phyloP scores from a whole-genome alignment of 2,113 vertebrate species.

The Hippocampus zosterae region DNA sequence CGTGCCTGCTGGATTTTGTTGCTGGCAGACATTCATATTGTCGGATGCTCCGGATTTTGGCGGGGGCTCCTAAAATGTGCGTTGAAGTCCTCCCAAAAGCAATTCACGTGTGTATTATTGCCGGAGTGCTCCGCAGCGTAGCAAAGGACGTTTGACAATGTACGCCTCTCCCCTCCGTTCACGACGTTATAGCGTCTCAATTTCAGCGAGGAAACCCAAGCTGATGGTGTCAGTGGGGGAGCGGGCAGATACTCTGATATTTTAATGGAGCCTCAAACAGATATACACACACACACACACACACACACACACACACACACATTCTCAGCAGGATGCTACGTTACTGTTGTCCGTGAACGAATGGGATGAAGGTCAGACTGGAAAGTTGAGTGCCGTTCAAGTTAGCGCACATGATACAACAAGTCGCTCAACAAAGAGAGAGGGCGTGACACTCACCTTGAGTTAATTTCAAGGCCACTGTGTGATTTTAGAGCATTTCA shows the following conservation, averaged over 20 bases:
- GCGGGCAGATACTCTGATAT: constrained; percentile 50
- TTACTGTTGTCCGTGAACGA: constrained; percentile 3
- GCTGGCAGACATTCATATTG: no score
- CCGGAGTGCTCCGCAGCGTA: neutral
- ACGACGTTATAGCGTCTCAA: constrained; percentile 36
- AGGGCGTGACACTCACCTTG: neutral
- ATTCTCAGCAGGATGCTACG: constrained; percentile 11
- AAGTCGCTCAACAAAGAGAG: neutral
- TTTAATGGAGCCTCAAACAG: constrained; percentile 52
- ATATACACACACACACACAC: neutral
- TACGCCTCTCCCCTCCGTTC: constrained; percentile 10
- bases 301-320: neutral
- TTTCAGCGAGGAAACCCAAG: constrained; percentile 62
- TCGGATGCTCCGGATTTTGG: neutral
- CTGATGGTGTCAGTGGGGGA: constrained; percentile 45
- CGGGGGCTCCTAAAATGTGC: no score
- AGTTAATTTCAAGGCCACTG: neutral
- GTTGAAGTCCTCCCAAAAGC: neutral
- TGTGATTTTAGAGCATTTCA: no score
- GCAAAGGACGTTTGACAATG: neutral
- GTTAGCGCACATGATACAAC: neutral
- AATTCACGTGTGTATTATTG: neutral
- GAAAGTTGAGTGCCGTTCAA: neutral
- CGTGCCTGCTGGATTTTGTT: neutral
- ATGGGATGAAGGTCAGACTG: neutral